Conservation (phyloP, 2,113 vertebrate genomes). For the Engraulis encrasicolus region DNA sequence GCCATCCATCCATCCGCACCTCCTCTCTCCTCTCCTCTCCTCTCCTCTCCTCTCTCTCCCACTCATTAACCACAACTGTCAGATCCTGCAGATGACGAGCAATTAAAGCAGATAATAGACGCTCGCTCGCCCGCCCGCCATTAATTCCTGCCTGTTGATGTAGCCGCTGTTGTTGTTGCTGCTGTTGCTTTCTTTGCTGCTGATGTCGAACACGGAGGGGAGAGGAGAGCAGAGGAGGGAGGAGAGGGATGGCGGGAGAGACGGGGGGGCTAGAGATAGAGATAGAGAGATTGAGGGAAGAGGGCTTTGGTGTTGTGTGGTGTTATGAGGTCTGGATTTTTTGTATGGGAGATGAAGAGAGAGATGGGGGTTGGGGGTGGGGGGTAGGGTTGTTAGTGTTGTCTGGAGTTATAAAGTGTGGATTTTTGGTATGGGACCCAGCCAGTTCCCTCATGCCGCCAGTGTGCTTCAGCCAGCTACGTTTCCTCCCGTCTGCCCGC, state of each 20-base stretch:
- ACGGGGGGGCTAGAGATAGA: too few species aligned
- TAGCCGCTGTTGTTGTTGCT: constrained; percentile 67
- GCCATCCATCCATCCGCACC: constrained; percentile 66
- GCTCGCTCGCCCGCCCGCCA: constrained; percentile 72
- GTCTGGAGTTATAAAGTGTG: too few species aligned
- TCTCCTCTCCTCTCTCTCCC: constrained; percentile 72
- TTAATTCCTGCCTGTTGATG: constrained; percentile 82
- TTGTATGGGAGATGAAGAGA: too few species aligned
- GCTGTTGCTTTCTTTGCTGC: constrained; percentile 26
- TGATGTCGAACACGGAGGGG: constrained; percentile 55
- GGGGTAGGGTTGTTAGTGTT: too few species aligned
- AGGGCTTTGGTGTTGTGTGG: too few species aligned
- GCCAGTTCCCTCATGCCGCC: constrained; percentile 73
- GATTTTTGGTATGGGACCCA: too few species aligned
- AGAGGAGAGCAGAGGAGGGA: constrained; percentile 32
- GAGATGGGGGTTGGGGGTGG: too few species aligned
- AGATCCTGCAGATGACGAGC: constrained; percentile 83
- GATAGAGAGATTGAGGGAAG: too few species aligned
- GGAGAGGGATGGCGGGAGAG: not conserved
- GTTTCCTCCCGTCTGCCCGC: too few species aligned
- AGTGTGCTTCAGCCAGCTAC: too few species aligned
- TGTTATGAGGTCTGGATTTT: not conserved
- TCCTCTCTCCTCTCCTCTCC: too few species aligned
- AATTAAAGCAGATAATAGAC: constrained; percentile 86
- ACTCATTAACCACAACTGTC: constrained; percentile 85